phyloP scores from a whole-genome alignment of 2,113 vertebrate genomes.

The Lophius piscatorius region DNA sequence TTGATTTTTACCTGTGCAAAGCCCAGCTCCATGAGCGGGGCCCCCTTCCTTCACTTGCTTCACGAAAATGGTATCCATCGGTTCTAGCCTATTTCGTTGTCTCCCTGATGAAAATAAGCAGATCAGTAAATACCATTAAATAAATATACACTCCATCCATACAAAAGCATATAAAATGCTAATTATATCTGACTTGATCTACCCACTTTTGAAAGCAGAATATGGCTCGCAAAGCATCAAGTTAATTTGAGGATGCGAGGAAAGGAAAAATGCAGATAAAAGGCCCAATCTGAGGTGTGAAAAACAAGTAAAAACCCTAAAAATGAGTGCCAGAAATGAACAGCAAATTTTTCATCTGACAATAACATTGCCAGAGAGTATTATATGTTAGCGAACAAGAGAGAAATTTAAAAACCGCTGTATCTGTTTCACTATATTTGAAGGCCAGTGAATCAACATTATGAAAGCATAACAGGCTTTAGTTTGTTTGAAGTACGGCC shows the following conservation, averaged over 20 bases:
- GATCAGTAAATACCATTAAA: not conserved
- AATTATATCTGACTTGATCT: not conserved
- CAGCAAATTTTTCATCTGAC: constrained; percentile 8
- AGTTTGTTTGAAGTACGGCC: no score
- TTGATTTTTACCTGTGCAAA: constrained; percentile 89
- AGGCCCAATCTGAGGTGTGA: not conserved
- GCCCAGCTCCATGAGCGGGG: constrained; percentile 90
- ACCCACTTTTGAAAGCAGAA: not conserved
- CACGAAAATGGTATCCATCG: constrained; percentile 99
- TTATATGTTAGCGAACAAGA: constrained; percentile 5
- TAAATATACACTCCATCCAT: not conserved
- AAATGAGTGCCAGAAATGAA: not conserved
- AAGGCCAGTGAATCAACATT: constrained; percentile 24
- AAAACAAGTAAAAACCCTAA: constrained; percentile 9
- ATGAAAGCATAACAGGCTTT: constrained; percentile 23
- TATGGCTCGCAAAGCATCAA: not conserved
- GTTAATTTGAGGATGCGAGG: not conserved
- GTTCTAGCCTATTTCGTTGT: constrained; percentile 89
- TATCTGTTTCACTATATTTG: constrained; percentile 23
- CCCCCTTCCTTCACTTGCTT: constrained; percentile 97
- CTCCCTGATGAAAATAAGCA: constrained; percentile 81
- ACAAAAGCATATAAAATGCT: not conserved
- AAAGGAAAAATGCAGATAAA: no score
- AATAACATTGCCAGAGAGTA: constrained; percentile 21
- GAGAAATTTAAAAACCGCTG: constrained; percentile 19